phyloP scores from a whole-genome alignment of 30 jellyfish, hydroid and myxozoan species.

The Cassiopea andromeda region DNA sequence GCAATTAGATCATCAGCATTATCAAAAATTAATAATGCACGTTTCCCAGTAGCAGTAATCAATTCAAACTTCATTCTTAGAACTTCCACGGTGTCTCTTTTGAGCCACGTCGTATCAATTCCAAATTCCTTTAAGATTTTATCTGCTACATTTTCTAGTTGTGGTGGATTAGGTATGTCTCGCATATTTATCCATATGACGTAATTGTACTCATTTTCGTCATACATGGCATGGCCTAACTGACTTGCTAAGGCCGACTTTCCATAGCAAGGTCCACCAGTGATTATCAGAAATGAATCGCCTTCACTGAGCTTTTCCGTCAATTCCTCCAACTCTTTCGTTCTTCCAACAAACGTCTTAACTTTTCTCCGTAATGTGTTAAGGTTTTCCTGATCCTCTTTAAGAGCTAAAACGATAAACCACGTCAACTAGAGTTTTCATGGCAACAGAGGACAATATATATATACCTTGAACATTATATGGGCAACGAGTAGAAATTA shows the following conservation, averaged over 20 bases:
- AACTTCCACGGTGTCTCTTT: neutral
- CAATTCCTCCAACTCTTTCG: neutral
- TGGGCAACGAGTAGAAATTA: no score
- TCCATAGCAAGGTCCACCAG: constrained; percentile 46
- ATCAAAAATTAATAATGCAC: constrained; percentile 20
- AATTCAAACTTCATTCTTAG: neutral
- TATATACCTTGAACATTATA: no score
- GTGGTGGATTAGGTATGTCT: constrained; percentile 3
- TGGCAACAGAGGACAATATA: no score
- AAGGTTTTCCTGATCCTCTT: constrained; percentile 14
- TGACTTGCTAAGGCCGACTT: constrained; percentile 24
- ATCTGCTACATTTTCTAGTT: neutral
- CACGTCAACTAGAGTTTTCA: no score
- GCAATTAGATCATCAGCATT: constrained; percentile 18
- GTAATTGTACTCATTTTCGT: constrained; percentile 10
- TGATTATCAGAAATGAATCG: neutral
- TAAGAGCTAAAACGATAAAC: no score
- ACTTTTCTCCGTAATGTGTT: neutral
- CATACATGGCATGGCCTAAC: constrained; percentile 23
- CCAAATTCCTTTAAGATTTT: constrained; percentile 20
- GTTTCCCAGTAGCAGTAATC: constrained; percentile 4
- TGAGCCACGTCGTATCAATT: constrained; percentile 18
- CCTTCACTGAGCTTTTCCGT: neutral
- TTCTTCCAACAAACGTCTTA: neutral
- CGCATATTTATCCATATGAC: constrained; percentile 37